Evolutionary conservation across 2,797 vertebrate genomes (phyloP).

Genomic region (Platyrinchus mystaceus): DNA sequence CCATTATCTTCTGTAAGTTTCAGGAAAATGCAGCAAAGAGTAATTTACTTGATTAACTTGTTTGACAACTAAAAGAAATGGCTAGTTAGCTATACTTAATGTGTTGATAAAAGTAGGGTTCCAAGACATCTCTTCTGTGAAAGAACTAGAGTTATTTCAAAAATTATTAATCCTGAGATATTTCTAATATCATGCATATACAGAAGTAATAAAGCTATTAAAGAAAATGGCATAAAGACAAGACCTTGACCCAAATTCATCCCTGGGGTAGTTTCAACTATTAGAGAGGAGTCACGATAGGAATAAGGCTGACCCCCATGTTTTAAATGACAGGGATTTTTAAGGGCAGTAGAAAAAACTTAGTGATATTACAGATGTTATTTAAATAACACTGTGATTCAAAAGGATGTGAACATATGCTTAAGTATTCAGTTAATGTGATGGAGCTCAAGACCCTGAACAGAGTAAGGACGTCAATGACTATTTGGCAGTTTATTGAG

Average conservation of each 20-base stretch:
- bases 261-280: not conserved
- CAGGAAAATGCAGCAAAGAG: not conserved
- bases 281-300: not conserved
- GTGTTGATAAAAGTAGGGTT: constrained; percentile 1
- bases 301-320: not conserved
- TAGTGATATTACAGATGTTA: not conserved
- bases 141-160: constrained; percentile 14
- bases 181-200: not conserved
- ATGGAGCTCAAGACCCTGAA: not conserved
- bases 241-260: constrained; percentile 12
- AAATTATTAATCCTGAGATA: not conserved
- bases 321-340: constrained; percentile 14
- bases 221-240: constrained; percentile 15
- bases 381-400: not conserved
- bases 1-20: constrained; percentile 27
- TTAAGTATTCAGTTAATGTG: not conserved
- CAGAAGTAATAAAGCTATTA: constrained; percentile 13
- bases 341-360: not conserved
- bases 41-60: constrained; percentile 50
- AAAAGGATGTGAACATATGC: not conserved
- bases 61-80: constrained; percentile 8
- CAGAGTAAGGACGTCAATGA: not conserved
- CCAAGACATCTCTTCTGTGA: not conserved
- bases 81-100: constrained; percentile 17
- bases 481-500: not conserved